Evolutionary conservation across 1,140 invertebrate genomes (phyloP), one percentile per base, ranked within the genome.

Genomic region (Harpegnathos saltator): DNA sequence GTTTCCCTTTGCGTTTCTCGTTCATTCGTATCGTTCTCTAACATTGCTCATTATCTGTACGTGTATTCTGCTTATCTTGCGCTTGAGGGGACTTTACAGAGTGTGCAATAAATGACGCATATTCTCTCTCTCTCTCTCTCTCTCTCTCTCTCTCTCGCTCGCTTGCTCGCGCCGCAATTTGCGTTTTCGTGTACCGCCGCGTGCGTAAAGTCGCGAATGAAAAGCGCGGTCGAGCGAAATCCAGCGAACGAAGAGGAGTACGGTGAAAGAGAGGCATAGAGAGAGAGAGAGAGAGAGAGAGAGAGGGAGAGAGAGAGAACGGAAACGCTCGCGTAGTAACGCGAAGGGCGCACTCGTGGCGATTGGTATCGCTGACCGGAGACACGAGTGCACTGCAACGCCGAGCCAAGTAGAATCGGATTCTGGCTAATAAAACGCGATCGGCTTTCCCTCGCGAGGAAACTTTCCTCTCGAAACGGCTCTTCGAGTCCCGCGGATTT

Each of bases 141-240:
- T 11, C 9, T 44, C 38, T 44, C 38, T 44, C 11, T 44, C 38
- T 44, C 9, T 44, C 38, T 44, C 38, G 9, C 7, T 7, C 7
- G 33, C 7, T 33, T 3, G 1, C 33, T 33, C 1, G 7, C n/a
- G n/a, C n/a, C n/a, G n/a, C 33, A 11, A 75, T 62, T n/a, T 26
- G 62, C 74, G 66, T 69, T 78, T 78, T 69, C 58, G 63, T 12
- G 50, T 78, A 50, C 54, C 22, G 63, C 29, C 63, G 63, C 3
- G 11, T 24, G 44, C 61, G 61, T n/a, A 24, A 69, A 22, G 33
- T 24, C 75, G 65, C 52, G 75, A 58, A 80, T 71, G 59, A 80
- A 80, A 59, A 44, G 65, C 15, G 75, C 24, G 65, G 33, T 58
- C 17, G 52, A 59, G 24, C 52, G 59, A 44, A 50, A 44, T 44